These are phyloP conservation scores for Theropithecus gelada DNA, from an alignment of 2,113 vertebrate species.

Conservation along the genomic window DNA sequence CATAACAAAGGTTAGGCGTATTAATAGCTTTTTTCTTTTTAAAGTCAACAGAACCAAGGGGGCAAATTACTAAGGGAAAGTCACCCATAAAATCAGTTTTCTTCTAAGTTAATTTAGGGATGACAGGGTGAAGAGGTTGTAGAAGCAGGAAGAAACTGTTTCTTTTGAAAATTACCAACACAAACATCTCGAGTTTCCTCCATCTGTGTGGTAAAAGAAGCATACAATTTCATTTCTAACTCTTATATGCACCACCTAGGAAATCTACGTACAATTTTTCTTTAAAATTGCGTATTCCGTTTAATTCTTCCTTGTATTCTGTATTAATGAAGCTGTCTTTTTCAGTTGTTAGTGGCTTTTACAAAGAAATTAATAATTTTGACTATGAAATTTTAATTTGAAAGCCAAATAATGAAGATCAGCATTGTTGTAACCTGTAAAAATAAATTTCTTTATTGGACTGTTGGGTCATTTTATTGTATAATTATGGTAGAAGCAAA, in stretches of 20 bases:
- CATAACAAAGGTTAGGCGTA: conserved; percentile 56
- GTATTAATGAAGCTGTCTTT: conserved; percentile 56
- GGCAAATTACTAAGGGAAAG: conserved; percentile 74
- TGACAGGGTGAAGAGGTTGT: conserved; percentile 77
- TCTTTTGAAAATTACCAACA: conserved; percentile 74
- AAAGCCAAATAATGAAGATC: conserved; percentile 52
- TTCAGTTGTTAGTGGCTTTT: conserved; percentile 60
- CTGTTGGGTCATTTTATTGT: conserved; percentile 41
- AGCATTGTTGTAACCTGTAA: conserved; percentile 37
- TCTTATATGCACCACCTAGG: conserved; percentile 40
- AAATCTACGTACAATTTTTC: conserved; percentile 57
- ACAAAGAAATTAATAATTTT: conserved; percentile 26
- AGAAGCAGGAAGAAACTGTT: conserved; percentile 76
- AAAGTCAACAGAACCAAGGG: conserved; percentile 70
- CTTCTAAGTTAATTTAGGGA: conserved; percentile 56
- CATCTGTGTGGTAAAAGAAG: conserved; percentile 60
- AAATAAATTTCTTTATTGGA: conserved; percentile 66
- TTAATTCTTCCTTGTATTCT: conserved; percentile 67
- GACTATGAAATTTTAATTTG: conserved; percentile 61
- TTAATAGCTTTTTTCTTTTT: conserved; percentile 50
- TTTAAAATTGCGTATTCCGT: conserved; percentile 58
- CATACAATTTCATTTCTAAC: neutral
- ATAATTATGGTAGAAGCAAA: conserved; percentile 57
- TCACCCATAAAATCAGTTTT: conserved; percentile 68
- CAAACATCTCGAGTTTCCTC: conserved; percentile 71